Evolutionary conservation across 2,888 invertebrate genomes (phyloP).

Genomic region (Dilophus febrilis): DNA sequence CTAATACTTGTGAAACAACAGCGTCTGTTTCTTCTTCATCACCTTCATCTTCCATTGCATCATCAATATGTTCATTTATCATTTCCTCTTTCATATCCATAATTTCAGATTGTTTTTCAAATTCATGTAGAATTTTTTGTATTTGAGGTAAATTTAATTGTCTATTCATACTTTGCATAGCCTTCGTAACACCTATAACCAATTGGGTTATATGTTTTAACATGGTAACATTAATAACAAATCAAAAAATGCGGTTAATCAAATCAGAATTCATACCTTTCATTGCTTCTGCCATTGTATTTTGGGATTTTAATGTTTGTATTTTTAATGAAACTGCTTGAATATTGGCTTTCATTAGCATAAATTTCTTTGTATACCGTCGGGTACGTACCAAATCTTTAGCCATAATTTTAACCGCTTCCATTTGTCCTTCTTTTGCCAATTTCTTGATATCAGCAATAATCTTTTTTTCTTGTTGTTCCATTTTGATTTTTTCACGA

Average conservation of each 20-base stretch:
- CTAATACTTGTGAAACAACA: conserved; percentile 87
- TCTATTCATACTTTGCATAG: conserved; percentile 97
- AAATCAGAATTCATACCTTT: too few relatives aligned
- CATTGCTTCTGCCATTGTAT: conserved; percentile 99
- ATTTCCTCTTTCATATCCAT: conserved; percentile 99
- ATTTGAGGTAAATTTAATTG: conserved; percentile 97
- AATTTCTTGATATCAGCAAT: conserved; percentile 97
- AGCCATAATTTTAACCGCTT: conserved; percentile 99
- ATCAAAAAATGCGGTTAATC: too few relatives aligned
- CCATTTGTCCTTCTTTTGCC: conserved; percentile 99
- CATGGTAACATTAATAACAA: not conserved
- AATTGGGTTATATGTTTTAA: too few relatives aligned
- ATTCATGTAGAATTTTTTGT: conserved; percentile 91
- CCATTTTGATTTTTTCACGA: conserved; percentile 85
- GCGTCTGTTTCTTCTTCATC: conserved; percentile 98
- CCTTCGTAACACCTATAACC: conserved; percentile 74
- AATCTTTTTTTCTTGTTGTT: conserved; percentile 97
- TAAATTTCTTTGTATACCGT: conserved; percentile 92
- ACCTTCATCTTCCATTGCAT: conserved; percentile 96
- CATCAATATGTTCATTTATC: conserved; percentile 99
- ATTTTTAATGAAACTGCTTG: conserved; percentile 96
- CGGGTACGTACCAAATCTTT: conserved; percentile 94
- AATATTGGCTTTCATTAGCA: conserved; percentile 98
- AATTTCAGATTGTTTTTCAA: conserved; percentile 98
- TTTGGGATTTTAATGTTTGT: conserved; percentile 93